Evolutionary conservation across 2,113 vertebrate species (phyloP), one percentile per base, ranked within the genome.

Genomic region (Thomomys bottae): DNA sequence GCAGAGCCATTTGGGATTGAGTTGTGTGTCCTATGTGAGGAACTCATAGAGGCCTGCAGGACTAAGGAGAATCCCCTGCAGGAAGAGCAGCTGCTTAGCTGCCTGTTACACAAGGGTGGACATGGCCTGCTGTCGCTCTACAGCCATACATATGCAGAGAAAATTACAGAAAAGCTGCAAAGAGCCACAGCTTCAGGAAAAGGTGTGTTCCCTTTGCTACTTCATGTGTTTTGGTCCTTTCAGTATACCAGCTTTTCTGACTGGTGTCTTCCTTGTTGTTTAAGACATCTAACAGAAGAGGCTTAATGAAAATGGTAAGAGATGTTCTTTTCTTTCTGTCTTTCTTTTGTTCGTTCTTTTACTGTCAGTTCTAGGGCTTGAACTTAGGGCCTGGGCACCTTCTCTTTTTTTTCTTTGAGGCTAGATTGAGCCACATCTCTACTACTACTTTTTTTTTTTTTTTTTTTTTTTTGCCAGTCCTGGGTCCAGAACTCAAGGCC

Each of bases 61-160:
- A 92, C 96, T 0, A 97, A 97, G 45, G 96, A 92, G 61, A 97
- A 95, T 42, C 94, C 96, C 1, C 97, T 99, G 70, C 97, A 20
- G 21, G 99, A 99, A 94, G 98, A 99, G 96, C 98, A 90, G 79
- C 88, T 99, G 20, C 98, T 99, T 45, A 94, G 98, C 96, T 98
- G 98, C 77, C 91, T 99, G 96, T 96, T 99, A 8, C 98, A 98
- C 79, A 98, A 98, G 57, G 95, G 90, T 1, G 97, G 96, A 26
- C 95, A 96, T 10, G 90, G 95, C 10, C 95, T 99, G 1, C 94
- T 99, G 45, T 97, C 89, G 6, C 89, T 97, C 0, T 99, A 99
- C 54, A 97, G 98, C 94, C 97, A 96, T 68, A 97, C 97, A 17
- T 97, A 98, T 9, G 95, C 97, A 94, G 98, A 98, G 88, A 98